phyloP scores from a whole-genome alignment of 2,113 vertebrate species.

The Grantiella picta region DNA sequence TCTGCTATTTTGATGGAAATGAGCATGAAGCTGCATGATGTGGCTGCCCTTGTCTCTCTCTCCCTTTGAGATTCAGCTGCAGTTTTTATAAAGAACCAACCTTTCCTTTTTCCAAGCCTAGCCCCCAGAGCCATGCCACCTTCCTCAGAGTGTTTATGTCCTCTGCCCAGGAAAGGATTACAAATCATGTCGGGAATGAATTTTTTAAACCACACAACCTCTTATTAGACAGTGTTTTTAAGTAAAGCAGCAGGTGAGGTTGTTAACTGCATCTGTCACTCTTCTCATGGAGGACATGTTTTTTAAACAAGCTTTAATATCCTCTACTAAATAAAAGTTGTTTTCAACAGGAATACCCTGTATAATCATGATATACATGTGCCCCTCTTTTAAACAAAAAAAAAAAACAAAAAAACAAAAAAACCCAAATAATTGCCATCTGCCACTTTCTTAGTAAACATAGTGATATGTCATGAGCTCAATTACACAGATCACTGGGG shows the following conservation, averaged over 20 bases:
- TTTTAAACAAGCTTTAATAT: slow-evolving; percentile 1
- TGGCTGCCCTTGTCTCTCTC: neutral
- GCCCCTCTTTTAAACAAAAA: neutral
- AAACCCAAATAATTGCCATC: neutral
- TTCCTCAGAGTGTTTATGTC: neutral
- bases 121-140: neutral
- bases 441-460: slow-evolving; percentile 33
- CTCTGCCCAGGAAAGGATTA: neutral
- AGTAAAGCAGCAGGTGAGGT: neutral
- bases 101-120: neutral
- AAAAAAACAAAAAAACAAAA: neutral
- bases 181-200: neutral
- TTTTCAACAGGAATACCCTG: neutral
- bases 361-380: neutral
- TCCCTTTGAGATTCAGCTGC: neutral
- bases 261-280: neutral
- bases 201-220: neutral
- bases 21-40: neutral
- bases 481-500: neutral
- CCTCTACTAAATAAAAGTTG: neutral
- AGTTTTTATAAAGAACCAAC: neutral
- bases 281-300: neutral
- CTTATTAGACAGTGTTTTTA: neutral
- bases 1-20: neutral
- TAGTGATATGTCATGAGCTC: neutral